Percentiles rank a stretch among this genome's conserved stretches.
Evolutionary conservation across 2,797 vertebrate species (phyloP).

Genomic region (Salarias fasciatus): DNA sequence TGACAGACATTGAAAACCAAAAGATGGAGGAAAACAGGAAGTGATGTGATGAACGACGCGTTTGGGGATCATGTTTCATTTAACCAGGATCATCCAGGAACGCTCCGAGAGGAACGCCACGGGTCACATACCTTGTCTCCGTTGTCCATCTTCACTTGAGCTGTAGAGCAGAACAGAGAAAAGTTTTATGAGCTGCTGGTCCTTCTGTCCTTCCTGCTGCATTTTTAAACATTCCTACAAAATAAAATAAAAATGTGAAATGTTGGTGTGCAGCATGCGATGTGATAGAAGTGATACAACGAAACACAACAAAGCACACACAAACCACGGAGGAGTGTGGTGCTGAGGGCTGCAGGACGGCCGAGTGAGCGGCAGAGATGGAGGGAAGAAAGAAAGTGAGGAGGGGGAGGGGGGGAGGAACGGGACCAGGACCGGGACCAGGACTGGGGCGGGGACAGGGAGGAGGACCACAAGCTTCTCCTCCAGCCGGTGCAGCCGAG

Average conservation of each 20-base stretch:
- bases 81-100: constrained; percentile 23
- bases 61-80: constrained; percentile 3
- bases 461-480: too few relatives aligned
- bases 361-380: constrained; percentile 66
- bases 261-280: constrained; percentile 62
- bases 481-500: too few relatives aligned
- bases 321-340: constrained; percentile 41
- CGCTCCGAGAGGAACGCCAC: rapidly evolving
- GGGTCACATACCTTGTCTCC: constrained; percentile 78
- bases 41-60: constrained; percentile 3
- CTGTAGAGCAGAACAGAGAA: constrained; percentile 54
- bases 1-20: constrained; percentile 36
- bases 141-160: constrained; percentile 78
- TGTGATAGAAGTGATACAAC: too few relatives aligned
- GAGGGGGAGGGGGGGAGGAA: constrained; percentile 55
- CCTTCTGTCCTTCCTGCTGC: background rate
- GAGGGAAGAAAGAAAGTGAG: constrained; percentile 51
- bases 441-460: too few relatives aligned
- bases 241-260: constrained; percentile 31
- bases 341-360: constrained; percentile 64
- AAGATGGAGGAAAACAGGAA: constrained; percentile 33
- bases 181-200: too few relatives aligned
- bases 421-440: too few relatives aligned
- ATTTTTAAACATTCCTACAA: constrained; percentile 14
- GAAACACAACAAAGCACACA: too few relatives aligned